These are phyloP conservation scores for Albula glossodonta DNA, from an alignment of 2,113 vertebrate species.

Conservation along the genomic window DNA sequence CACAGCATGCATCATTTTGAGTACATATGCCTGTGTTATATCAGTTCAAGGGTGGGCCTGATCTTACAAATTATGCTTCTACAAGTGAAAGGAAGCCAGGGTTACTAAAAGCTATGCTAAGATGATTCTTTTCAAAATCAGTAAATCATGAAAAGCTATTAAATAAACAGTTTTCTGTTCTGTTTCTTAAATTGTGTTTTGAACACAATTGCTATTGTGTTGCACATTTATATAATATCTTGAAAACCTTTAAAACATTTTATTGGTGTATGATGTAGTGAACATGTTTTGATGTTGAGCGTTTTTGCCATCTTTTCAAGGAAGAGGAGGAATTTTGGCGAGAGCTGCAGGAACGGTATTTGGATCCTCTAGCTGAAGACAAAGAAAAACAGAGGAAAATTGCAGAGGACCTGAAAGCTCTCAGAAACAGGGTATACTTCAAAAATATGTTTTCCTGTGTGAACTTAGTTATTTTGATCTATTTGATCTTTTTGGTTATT, in stretches of 20 bases:
- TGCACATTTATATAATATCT: too few relatives aligned
- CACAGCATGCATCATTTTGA: too few relatives aligned
- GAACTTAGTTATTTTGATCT: too few relatives aligned
- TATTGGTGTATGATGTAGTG: background rate
- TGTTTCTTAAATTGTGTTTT: too few relatives aligned
- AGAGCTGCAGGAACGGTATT: slow-evolving; percentile 50
- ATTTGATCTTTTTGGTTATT: too few relatives aligned
- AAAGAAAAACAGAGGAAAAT: slow-evolving; percentile 55
- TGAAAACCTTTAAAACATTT: background rate
- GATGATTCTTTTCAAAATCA: too few relatives aligned
- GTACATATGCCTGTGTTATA: too few relatives aligned
- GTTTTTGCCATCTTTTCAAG: slow-evolving; percentile 36
- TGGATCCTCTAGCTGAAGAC: slow-evolving; percentile 57
- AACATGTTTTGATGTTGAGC: background rate
- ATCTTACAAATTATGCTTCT: too few relatives aligned
- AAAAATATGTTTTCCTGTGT: background rate
- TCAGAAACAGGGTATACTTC: slow-evolving; percentile 62
- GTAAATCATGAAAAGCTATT: background rate
- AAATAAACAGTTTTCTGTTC: background rate
- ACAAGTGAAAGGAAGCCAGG: too few relatives aligned
- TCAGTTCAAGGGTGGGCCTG: too few relatives aligned
- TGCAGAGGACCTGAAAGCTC: slow-evolving; percentile 35
- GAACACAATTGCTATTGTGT: too few relatives aligned
- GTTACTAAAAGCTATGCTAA: too few relatives aligned
- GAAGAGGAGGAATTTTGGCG: slow-evolving; percentile 57